A percentile compares a stretch with the other conserved stretches of the same genome.
These are phyloP conservation scores for Murina feae DNA, from an alignment of 2,113 vertebrate species.

Conservation along the genomic window DNA sequence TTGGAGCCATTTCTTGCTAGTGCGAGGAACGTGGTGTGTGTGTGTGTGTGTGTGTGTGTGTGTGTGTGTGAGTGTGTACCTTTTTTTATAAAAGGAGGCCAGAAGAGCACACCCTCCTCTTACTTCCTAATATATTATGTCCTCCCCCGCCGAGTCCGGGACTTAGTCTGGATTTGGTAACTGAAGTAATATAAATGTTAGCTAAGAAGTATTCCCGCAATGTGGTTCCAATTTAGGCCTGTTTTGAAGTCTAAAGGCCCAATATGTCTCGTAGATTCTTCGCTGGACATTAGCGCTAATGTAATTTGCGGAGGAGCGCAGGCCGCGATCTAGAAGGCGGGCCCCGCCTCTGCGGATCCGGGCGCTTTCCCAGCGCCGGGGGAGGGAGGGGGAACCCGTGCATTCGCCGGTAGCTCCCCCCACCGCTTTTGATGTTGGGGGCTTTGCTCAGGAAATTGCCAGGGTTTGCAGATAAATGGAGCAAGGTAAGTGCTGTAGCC, in stretches of 20 bases:
- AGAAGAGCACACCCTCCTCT: slow-evolving; percentile 80
- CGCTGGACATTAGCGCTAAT: slow-evolving; percentile 80
- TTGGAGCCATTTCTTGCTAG: slow-evolving; percentile 80
- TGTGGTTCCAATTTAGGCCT: slow-evolving; percentile 89
- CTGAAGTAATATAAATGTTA: slow-evolving; percentile 87
- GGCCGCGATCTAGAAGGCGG: slow-evolving; percentile 49
- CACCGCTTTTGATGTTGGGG: slow-evolving; percentile 79
- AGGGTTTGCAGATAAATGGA: slow-evolving; percentile 83
- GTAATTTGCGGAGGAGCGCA: slow-evolving; percentile 75
- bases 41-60: neutral
- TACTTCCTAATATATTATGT: slow-evolving; percentile 87
- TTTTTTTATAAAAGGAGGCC: slow-evolving; percentile 83
- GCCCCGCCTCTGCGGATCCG: slow-evolving; percentile 59
- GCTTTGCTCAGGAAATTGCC: slow-evolving; percentile 83
- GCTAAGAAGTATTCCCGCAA: slow-evolving; percentile 85
- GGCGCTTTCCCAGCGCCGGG: slow-evolving; percentile 73
- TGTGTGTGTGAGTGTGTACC: too few relatives aligned
- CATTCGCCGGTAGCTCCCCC: slow-evolving; percentile 75
- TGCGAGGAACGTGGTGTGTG: slow-evolving; percentile 66
- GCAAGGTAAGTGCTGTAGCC: slow-evolving; percentile 78
- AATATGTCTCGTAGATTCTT: slow-evolving; percentile 84
- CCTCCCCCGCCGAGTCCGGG: slow-evolving; percentile 82
- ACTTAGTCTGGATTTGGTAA: slow-evolving; percentile 86
- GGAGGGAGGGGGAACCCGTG: slow-evolving; percentile 35
- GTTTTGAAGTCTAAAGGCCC: slow-evolving; percentile 87